Evolutionary conservation across 2,797 vertebrate genomes (phyloP).

Genomic region (Anguilla obscura): DNA sequence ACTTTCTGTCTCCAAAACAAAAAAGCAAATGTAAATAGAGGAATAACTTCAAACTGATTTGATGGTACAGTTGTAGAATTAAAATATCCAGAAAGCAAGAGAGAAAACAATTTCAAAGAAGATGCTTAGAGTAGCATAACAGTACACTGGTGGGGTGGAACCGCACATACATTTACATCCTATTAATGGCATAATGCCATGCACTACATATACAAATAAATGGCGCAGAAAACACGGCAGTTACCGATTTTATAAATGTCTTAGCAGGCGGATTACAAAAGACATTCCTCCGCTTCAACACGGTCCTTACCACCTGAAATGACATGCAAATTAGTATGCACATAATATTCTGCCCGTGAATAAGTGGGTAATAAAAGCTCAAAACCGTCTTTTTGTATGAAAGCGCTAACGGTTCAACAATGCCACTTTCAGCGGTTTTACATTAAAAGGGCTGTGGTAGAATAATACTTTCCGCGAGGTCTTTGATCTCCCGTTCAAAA

Average conservation of each 20-base stretch:
- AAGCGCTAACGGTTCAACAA: conserved; percentile 70
- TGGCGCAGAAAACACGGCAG: conserved; percentile 34
- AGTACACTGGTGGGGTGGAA: conserved; percentile 23
- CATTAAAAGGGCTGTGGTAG: conserved; percentile 57
- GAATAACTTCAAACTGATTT: not conserved
- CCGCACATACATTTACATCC: conserved; percentile 26
- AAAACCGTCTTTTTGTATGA: conserved; percentile 64
- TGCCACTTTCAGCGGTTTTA: conserved; percentile 64
- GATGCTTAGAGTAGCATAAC: conserved; percentile 26
- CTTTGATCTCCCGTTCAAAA: conserved; percentile 68
- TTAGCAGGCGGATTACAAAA: conserved; percentile 49
- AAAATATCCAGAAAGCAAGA: conserved; percentile 25
- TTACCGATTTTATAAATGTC: conserved; percentile 44
- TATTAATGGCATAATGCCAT: conserved; percentile 25
- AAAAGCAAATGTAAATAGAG: not conserved
- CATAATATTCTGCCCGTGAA: conserved; percentile 71
- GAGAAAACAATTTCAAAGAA: conserved; percentile 19
- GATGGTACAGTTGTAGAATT: conserved; percentile 8
- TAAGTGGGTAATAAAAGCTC: conserved; percentile 70
- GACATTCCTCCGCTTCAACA: conserved; percentile 37
- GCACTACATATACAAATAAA: conserved; percentile 31
- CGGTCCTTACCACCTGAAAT: conserved; percentile 56
- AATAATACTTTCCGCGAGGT: conserved; percentile 62
- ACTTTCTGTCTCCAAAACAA: not conserved
- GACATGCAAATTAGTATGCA: conserved; percentile 70